Evolutionary conservation across 1,140 invertebrate genomes (phyloP).

Genomic region (Belonocnema kinseyi): DNA sequence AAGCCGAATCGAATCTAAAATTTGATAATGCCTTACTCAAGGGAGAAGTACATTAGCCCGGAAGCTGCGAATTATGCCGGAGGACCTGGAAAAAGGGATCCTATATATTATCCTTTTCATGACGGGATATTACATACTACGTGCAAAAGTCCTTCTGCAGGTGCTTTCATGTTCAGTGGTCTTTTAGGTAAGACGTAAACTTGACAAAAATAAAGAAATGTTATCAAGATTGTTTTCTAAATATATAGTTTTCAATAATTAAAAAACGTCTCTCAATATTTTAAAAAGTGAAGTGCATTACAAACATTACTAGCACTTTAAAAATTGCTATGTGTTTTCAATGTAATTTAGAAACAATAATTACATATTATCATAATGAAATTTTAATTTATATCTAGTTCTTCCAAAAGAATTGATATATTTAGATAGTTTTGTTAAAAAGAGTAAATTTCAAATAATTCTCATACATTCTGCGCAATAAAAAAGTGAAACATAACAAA

Average conservation of each 20-base stretch:
- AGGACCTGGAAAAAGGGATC: constrained; percentile 46
- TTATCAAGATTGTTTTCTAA: constrained; percentile 23
- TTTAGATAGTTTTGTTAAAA: no score
- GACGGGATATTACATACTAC: constrained; percentile 44
- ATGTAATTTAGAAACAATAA: no score
- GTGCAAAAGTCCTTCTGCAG: constrained; percentile 59
- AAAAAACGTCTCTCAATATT: no score
- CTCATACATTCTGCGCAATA: no score
- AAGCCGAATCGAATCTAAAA: constrained; percentile 71
- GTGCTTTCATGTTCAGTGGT: constrained; percentile 59
- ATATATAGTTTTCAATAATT: neutral
- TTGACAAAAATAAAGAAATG: constrained; percentile 27
- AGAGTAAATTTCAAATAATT: no score
- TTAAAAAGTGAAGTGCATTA: no score
- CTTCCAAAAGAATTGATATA: no score
- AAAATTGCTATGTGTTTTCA: no score
- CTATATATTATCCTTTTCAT: constrained; percentile 58
- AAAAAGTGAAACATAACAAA: no score
- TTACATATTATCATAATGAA: no score
- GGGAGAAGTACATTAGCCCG: constrained; percentile 61
- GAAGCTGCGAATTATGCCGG: constrained; percentile 70
- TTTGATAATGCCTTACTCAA: constrained; percentile 73
- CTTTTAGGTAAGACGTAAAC: constrained; percentile 41
- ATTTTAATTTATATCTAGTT: no score
- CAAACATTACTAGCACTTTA: no score